These are phyloP conservation scores for Celastrina argiolus DNA, from an alignment of 2,888 invertebrate species.

Conservation along the genomic window DNA sequence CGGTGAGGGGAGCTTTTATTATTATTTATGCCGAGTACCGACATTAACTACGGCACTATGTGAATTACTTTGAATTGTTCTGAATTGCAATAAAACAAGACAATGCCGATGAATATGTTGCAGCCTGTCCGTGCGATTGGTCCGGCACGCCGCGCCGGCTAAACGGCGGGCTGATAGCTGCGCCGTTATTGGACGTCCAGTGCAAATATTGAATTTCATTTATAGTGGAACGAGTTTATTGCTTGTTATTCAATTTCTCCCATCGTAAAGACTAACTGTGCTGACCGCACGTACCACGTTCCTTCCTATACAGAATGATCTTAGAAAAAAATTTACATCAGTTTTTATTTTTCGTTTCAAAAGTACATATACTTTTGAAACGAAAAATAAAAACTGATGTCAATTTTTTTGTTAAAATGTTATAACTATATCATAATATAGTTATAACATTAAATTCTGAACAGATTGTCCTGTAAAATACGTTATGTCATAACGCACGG, in stretches of 20 bases:
- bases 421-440: no score
- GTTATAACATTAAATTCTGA: no score
- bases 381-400: no score
- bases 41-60: background rate
- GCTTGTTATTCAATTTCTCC: constrained; percentile 37
- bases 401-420: no score
- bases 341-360: no score
- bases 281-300: constrained; percentile 24
- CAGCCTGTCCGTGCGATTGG: constrained; percentile 26
- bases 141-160: constrained; percentile 32
- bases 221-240: constrained; percentile 39
- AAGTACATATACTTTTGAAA: no score
- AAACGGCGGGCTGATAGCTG: constrained; percentile 35
- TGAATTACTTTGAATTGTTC: background rate
- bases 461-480: no score
- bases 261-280: constrained; percentile 25
- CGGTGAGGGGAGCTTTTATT: no score
- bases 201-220: constrained; percentile 42
- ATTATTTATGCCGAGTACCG: no score
- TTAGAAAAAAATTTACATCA: constrained; percentile 18
- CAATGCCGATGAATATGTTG: constrained; percentile 6
- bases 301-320: constrained; percentile 14
- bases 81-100: background rate
- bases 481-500: no score
- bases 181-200: constrained; percentile 38